Evolutionary conservation across 1,140 invertebrate species (phyloP).

Genomic region (Colletes gigas): DNA sequence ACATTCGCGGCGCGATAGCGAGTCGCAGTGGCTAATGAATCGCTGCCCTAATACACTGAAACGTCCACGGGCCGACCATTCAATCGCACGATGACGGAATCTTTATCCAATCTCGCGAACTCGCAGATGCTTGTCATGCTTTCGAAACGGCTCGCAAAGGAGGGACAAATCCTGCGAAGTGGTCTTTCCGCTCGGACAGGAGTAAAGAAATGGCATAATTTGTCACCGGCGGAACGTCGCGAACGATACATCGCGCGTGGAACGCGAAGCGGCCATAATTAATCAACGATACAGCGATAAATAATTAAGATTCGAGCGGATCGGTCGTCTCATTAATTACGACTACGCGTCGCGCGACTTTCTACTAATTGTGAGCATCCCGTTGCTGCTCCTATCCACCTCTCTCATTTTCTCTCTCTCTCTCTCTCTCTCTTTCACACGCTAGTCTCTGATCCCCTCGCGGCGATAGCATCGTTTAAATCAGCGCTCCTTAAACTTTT

Average conservation of each 20-base stretch:
- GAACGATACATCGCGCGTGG: slow-evolving; percentile 53
- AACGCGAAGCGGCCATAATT: slow-evolving; percentile 56
- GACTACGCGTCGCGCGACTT: slow-evolving; percentile 53
- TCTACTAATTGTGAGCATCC: slow-evolving; percentile 56
- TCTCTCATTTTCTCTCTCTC: background rate
- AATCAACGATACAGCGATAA: slow-evolving; percentile 66
- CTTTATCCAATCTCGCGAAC: background rate
- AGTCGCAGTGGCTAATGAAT: too few relatives aligned
- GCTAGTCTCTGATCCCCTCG: background rate
- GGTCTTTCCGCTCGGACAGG: slow-evolving; percentile 2
- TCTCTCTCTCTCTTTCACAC: background rate
- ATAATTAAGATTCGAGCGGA: slow-evolving; percentile 66
- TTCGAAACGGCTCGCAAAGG: slow-evolving; percentile 12
- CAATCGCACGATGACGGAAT: slow-evolving; percentile 14
- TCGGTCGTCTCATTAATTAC: slow-evolving; percentile 64
- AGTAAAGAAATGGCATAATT: slow-evolving; percentile 56
- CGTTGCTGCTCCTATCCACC: slow-evolving; percentile 33
- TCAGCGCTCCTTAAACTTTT: background rate
- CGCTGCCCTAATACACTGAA: background rate
- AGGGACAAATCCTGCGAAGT: background rate
- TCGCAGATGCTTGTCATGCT: background rate
- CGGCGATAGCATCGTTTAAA: background rate
- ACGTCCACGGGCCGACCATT: background rate
- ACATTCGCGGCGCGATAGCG: too few relatives aligned
- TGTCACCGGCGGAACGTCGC: slow-evolving; percentile 60